phyloP scores from a whole-genome alignment of 2,797 vertebrate genomes.

The Vultur gryphus region DNA sequence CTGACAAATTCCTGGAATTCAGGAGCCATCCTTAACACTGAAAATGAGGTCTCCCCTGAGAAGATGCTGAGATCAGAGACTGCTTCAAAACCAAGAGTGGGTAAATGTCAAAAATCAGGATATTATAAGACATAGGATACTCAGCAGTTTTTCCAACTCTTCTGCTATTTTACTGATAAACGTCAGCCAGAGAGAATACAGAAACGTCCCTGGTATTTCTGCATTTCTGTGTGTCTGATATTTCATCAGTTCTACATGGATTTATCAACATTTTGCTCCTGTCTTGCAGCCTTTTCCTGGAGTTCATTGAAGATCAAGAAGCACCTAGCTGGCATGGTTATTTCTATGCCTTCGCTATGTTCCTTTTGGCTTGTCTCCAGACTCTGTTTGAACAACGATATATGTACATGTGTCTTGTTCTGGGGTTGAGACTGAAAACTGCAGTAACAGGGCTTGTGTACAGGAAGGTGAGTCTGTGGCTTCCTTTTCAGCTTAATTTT shows the following conservation, averaged over 20 bases:
- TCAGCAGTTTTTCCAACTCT: background rate
- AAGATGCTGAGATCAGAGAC: background rate
- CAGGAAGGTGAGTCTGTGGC: constrained; percentile 83
- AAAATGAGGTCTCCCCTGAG: background rate
- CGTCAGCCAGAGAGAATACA: background rate
- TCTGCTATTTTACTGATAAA: background rate
- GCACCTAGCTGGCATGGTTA: constrained; percentile 88
- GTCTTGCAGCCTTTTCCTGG: constrained; percentile 83
- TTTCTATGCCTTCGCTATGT: constrained; percentile 85
- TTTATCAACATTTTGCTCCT: background rate
- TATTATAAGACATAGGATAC: background rate
- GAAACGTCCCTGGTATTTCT: background rate
- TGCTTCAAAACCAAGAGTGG: background rate
- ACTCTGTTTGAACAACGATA: constrained; percentile 90
- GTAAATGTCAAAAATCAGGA: background rate
- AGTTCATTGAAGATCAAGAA: constrained; percentile 81
- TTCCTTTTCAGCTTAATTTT: background rate
- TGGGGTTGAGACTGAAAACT: constrained; percentile 89
- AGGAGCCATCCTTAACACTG: background rate
- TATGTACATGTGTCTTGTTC: constrained; percentile 88
- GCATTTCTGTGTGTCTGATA: background rate
- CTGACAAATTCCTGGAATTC: background rate
- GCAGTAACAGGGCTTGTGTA: constrained; percentile 91
- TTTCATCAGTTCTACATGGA: background rate
- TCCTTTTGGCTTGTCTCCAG: constrained; percentile 88